phyloP scores from a whole-genome alignment of 2,113 vertebrate genomes.

The Grammomys dolichurus region DNA sequence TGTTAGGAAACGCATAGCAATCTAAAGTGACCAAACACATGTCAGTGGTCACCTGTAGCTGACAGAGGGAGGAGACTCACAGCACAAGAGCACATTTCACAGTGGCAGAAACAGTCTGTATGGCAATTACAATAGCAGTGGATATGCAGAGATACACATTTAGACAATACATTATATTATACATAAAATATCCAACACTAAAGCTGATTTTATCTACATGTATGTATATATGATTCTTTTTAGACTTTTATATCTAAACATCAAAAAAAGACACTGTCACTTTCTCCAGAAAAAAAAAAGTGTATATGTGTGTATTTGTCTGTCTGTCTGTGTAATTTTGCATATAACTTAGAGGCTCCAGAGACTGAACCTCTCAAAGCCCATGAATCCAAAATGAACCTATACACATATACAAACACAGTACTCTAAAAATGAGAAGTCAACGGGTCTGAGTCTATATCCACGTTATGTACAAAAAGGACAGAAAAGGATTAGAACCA shows the following conservation, averaged over 20 bases:
- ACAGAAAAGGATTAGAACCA: not conserved
- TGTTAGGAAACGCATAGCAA: slow-evolving; percentile 32
- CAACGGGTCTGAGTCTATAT: not conserved
- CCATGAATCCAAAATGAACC: not conserved
- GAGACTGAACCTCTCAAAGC: slow-evolving; percentile 23
- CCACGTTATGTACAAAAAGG: not conserved
- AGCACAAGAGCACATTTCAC: slow-evolving; percentile 18
- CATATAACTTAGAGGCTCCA: not conserved
- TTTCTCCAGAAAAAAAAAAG: not conserved
- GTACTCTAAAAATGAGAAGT: slow-evolving; percentile 19
- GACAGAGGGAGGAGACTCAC: not conserved
- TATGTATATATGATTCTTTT: not conserved
- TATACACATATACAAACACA: not conserved
- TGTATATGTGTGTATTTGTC: no score
- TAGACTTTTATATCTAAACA: slow-evolving; percentile 23
- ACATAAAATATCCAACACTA: slow-evolving; percentile 22
- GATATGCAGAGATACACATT: not conserved
- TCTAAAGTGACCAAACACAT: not conserved
- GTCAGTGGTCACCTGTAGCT: not conserved
- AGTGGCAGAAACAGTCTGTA: not conserved
- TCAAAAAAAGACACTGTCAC: not conserved
- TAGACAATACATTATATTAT: not conserved
- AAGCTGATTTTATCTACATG: slow-evolving; percentile 40
- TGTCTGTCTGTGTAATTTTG: not conserved
- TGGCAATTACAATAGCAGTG: not conserved